A percentile compares a stretch with the other conserved stretches of the same genome.
Evolutionary conservation across 2,113 vertebrate species (phyloP).

Genomic region (Polyodon spathula): DNA sequence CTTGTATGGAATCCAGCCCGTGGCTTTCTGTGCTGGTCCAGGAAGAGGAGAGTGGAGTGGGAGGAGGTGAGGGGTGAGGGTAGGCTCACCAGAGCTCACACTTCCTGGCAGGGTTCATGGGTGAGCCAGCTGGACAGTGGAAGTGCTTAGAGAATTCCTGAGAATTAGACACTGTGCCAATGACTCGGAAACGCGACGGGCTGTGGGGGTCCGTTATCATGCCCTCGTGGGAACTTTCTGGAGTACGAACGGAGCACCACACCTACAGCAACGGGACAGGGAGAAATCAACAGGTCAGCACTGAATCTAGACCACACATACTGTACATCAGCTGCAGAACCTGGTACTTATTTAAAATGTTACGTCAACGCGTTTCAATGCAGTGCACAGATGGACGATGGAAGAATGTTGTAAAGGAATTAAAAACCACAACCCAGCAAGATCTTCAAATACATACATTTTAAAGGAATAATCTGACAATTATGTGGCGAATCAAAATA

Average conservation of each 20-base stretch:
- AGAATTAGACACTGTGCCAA: slow-evolving; percentile 86
- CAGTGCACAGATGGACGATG: too few species aligned
- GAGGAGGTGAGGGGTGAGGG: too few species aligned
- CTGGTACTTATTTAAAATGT: too few species aligned
- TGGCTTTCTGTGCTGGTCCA: too few species aligned
- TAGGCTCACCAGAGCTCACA: slow-evolving; percentile 91
- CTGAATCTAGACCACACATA: background rate
- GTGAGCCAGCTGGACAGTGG: slow-evolving; percentile 60
- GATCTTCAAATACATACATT: too few species aligned
- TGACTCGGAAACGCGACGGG: slow-evolving; percentile 84
- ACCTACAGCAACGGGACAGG: slow-evolving; percentile 50
- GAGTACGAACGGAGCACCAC: slow-evolving; percentile 87
- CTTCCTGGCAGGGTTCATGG: slow-evolving; percentile 86
- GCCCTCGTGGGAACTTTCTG: slow-evolving; percentile 87
- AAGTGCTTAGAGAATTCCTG: slow-evolving; percentile 82
- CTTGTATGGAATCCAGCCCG: too few species aligned
- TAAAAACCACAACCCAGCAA: too few species aligned
- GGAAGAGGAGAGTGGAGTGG: too few species aligned
- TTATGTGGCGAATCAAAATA: too few species aligned
- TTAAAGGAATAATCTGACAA: too few species aligned
- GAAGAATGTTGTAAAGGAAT: too few species aligned
- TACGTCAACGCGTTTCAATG: too few species aligned
- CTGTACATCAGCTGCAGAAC: background rate
- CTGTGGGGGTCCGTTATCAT: slow-evolving; percentile 93
- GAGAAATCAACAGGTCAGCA: slow-evolving; percentile 11